Base-by-base conservation (phyloP, 2,113 vertebrate genomes). In the Triplophysa tibetana region DNA sequence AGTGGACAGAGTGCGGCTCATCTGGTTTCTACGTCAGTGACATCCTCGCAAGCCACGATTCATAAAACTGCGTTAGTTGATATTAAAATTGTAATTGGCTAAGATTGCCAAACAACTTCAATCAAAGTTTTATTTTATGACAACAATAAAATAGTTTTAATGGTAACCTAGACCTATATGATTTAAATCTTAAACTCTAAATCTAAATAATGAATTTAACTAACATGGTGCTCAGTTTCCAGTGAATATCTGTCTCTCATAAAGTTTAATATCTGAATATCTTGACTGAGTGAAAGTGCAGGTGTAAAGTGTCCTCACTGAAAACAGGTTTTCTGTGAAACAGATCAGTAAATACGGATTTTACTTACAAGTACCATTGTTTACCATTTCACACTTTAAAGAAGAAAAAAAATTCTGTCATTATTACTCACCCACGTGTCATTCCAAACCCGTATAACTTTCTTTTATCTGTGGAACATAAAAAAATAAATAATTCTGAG, bases 61-160 rank as follows among this genome's bases (percentile, higher is more conserved):
- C n/a, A 16, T 21, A 13, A 33, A 56, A 14, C 29, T 33, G 16
- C 23, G 54, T 33, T 3, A 33, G 19, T 33, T 70, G 10, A 69
- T 50, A 21, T 70, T 29, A 11, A 52, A 70, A 52, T 70, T 3
- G 26, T 29, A 29, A 33, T 60, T 23, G 23, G 33, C 14, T 5
- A 23, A 23, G n/a, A 60, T 73, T 58, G 41, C 19, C 29, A 60
- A 41, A 74, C 14, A 74, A 21, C 12, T 58, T 3, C 11, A 38
- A 61, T 74, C n/a, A 60, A 72, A 72, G 60, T 21, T 61, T 19
- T n/a, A 61, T 61, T 23, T 74, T 38, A 14, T 10, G 58, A 72
- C 21, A 13, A 72, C 56, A 56, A 38, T 70, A 14, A 72, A 56
- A 38, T 12, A 8, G 10, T 11, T 52, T 56, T 11, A 70, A 56